phyloP scores from a whole-genome alignment of 2,797 vertebrate species.

The Pogonophryne albipinna region DNA sequence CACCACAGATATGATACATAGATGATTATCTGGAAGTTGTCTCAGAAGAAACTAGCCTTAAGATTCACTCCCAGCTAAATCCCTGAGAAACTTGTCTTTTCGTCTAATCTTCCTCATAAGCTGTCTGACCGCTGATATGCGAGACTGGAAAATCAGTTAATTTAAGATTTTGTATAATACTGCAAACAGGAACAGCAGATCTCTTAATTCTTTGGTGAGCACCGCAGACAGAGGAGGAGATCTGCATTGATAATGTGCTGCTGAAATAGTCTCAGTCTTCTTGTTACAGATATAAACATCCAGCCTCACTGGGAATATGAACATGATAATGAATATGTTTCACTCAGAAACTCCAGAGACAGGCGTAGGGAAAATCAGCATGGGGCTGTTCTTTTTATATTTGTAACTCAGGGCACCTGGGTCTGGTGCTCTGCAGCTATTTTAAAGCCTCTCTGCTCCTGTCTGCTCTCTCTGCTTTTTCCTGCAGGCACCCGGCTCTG shows the following conservation, averaged over 20 bases:
- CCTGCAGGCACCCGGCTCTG: no score
- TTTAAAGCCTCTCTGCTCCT: no score
- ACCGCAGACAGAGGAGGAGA: conserved; percentile 19
- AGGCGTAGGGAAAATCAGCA: conserved; percentile 8
- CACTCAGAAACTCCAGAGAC: conserved; percentile 26
- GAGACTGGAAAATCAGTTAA: conserved; percentile 11
- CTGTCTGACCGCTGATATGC: conserved; percentile 15
- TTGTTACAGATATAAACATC: conserved; percentile 47
- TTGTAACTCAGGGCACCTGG: no score
- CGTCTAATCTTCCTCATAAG: conserved; percentile 16
- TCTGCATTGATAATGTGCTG: conserved; percentile 28
- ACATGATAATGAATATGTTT: conserved; percentile 41
- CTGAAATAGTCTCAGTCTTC: conserved; percentile 40
- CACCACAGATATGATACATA: conserved; percentile 4
- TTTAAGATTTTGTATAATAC: conserved; percentile 43
- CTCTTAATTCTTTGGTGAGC: conserved; percentile 40
- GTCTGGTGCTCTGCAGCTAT: no score
- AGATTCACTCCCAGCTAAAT: conserved; percentile 8
- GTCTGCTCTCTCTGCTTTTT: no score
- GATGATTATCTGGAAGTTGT: conserved; percentile 18
- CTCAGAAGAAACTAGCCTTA: conserved; percentile 3
- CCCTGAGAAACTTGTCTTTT: conserved; percentile 5
- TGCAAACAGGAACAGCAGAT: conserved; percentile 31
- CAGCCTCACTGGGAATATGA: conserved; percentile 41
- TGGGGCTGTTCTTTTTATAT: conserved; percentile 23